Percentiles rank a stretch among this genome's conserved stretches.
Evolutionary conservation across 1,140 invertebrate genomes (phyloP).

Genomic region (Caerostris darwini): DNA sequence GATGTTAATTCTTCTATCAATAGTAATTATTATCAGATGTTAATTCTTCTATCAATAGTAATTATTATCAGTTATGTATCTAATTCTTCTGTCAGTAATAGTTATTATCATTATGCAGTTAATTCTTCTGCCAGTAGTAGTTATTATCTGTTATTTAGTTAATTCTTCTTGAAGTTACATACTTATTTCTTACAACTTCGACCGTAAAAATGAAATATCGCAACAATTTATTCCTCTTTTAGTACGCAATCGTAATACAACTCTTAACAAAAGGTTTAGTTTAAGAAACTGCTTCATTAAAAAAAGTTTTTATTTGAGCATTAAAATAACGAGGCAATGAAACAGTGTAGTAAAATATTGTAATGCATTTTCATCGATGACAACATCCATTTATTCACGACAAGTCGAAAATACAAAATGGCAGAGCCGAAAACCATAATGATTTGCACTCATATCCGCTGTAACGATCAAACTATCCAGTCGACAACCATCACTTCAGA

Average conservation of each 20-base stretch:
- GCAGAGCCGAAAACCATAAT: background rate
- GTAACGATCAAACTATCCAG: constrained; percentile 43
- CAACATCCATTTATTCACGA: background rate
- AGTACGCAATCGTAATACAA: background rate
- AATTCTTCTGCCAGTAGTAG: no score
- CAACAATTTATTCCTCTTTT: background rate
- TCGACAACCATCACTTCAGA: background rate
- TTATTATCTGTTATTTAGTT: no score
- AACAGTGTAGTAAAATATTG: background rate
- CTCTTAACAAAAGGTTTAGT: background rate
- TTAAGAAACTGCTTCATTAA: background rate
- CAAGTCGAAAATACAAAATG: background rate
- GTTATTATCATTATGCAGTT: no score
- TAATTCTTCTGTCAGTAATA: no score
- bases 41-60: no score
- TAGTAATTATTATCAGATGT: no score
- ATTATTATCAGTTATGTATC: no score
- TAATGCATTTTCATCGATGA: background rate
- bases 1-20: no score
- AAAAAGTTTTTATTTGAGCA: background rate
- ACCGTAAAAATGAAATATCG: background rate
- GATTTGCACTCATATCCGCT: constrained; percentile 20
- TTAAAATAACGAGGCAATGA: background rate
- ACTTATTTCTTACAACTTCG: background rate
- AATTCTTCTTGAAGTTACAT: no score